phyloP scores from a whole-genome alignment of 2,888 invertebrate species.

The Argyresthia goedartella region DNA sequence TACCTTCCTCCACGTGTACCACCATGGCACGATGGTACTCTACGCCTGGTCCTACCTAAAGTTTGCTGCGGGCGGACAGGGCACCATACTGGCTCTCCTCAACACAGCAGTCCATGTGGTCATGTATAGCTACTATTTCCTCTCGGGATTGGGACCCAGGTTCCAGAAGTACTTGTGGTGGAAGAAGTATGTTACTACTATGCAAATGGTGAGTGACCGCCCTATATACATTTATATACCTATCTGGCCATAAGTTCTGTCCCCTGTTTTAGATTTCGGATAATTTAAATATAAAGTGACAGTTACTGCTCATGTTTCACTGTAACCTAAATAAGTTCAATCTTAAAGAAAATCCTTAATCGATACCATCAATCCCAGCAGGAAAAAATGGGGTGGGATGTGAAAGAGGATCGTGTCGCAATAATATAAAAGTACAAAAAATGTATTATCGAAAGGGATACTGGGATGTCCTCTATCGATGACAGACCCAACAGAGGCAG shows the following conservation, averaged over 20 bases:
- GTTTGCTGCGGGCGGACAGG: slow-evolving; percentile 84
- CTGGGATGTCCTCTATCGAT: too few species aligned
- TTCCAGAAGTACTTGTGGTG: slow-evolving; percentile 88
- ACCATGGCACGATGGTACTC: slow-evolving; percentile 84
- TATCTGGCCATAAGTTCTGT: background rate
- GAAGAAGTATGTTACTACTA: slow-evolving; percentile 87
- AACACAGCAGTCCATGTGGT: slow-evolving; percentile 85
- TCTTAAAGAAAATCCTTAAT: too few species aligned
- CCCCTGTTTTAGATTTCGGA: background rate
- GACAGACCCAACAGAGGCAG: too few species aligned
- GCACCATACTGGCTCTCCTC: slow-evolving; percentile 78
- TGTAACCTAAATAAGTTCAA: too few species aligned
- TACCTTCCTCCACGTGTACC: slow-evolving; percentile 91
- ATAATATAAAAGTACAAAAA: too few species aligned
- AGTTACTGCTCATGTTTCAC: too few species aligned
- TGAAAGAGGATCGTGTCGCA: too few species aligned
- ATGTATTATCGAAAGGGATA: too few species aligned
- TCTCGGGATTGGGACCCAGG: slow-evolving; percentile 82
- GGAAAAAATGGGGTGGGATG: too few species aligned
- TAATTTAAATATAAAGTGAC: too few species aligned
- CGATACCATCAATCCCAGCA: too few species aligned
- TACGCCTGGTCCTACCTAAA: slow-evolving; percentile 86
- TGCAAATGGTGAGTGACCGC: slow-evolving; percentile 76
- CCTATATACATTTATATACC: too few species aligned
- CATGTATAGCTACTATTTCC: slow-evolving; percentile 86